phyloP scores from a whole-genome alignment of 2,797 vertebrate species.

The Acridotheres tristis region DNA sequence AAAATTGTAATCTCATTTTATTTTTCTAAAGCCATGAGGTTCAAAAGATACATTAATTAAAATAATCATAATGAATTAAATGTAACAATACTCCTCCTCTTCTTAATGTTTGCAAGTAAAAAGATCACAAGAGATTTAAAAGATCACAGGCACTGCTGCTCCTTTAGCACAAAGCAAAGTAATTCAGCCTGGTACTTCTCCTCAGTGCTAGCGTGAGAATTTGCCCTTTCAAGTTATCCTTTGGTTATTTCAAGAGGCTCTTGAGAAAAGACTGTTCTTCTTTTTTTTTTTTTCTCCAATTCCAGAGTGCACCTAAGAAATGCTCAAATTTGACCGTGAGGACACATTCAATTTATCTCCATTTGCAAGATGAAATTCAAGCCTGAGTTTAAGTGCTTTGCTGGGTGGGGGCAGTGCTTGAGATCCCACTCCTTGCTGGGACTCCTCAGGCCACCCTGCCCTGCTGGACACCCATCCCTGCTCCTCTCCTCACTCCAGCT shows the following conservation, averaged over 20 bases:
- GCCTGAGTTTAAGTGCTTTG: not conserved
- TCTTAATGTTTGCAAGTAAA: constrained; percentile 46
- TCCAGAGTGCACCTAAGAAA: constrained; percentile 30
- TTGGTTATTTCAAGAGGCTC: constrained; percentile 62
- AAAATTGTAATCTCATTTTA: constrained; percentile 41
- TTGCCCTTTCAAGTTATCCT: constrained; percentile 60
- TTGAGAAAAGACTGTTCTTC: constrained; percentile 27
- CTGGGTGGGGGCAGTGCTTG: not conserved
- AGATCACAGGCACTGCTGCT: constrained; percentile 56
- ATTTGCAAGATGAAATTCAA: not conserved
- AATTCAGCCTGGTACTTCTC: constrained; percentile 50
- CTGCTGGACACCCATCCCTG: not conserved
- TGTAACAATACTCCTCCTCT: constrained; percentile 41
- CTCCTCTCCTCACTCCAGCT: not conserved
- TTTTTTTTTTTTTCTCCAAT: not conserved
- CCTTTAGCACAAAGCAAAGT: constrained; percentile 36
- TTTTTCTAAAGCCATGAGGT: constrained; percentile 33
- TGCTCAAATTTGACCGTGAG: not conserved
- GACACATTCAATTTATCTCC: not conserved
- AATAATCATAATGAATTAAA: constrained; percentile 58
- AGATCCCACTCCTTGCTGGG: not conserved
- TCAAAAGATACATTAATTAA: constrained; percentile 59
- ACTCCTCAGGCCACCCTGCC: not conserved
- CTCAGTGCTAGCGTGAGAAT: not conserved
- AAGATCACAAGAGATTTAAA: constrained; percentile 57